phyloP scores from a whole-genome alignment of 2,113 vertebrate genomes.

The Choloepus hoffmanni region DNA sequence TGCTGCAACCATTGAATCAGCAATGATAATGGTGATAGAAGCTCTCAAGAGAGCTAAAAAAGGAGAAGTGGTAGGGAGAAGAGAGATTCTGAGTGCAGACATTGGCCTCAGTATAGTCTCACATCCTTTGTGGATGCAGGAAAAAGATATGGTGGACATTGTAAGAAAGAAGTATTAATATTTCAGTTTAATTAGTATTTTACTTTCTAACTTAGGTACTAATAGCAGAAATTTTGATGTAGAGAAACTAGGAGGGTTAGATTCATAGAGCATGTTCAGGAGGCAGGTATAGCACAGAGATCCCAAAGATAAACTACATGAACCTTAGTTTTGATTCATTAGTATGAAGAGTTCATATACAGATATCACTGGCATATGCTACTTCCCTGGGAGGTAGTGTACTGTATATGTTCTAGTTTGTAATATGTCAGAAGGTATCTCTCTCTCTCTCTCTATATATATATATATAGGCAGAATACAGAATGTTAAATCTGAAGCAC shows the following conservation, averaged over 20 bases:
- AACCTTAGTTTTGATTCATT: neutral
- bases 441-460: neutral
- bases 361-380: neutral
- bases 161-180: conserved; percentile 1
- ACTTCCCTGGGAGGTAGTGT: neutral
- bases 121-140: conserved; percentile 15
- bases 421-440: neutral
- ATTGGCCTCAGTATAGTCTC: neutral
- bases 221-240: neutral
- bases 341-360: neutral
- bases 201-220: neutral
- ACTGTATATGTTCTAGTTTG: neutral
- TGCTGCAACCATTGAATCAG: neutral
- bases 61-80: neutral
- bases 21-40: neutral
- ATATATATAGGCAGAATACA: neutral
- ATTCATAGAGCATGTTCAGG: neutral
- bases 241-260: conserved; percentile 25
- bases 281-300: neutral
- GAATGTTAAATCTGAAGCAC: neutral
- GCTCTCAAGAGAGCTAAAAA: neutral
- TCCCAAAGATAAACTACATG: neutral
- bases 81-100: conserved; percentile 10
- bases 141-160: neutral
- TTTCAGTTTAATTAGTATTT: neutral